A percentile compares a stretch with the other conserved stretches of the same genome.
Conservation (phyloP, 2,113 vertebrate genomes). For the Pedionomus torquatus region DNA sequence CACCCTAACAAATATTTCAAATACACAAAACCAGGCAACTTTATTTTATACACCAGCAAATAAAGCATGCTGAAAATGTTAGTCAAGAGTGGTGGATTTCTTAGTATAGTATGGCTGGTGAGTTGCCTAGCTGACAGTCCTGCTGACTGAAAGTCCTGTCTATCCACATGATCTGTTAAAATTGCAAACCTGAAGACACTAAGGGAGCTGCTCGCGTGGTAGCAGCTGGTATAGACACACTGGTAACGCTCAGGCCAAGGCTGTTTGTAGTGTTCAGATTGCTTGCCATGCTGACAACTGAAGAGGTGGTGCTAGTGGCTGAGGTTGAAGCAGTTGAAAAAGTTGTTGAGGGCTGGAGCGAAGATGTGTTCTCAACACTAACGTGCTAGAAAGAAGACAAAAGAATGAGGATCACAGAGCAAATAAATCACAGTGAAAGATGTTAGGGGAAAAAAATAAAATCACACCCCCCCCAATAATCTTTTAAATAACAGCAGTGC, state of each 20-base stretch:
- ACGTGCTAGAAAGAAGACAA: conserved; percentile 81
- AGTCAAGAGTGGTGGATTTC: not conserved
- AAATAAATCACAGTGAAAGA: not conserved
- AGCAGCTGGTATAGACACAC: conserved; percentile 80
- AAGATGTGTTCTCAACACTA: conserved; percentile 81
- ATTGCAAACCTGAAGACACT: conserved; percentile 84
- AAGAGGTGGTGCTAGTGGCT: conserved; percentile 75
- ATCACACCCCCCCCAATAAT: too few species aligned
- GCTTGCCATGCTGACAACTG: conserved; percentile 77
- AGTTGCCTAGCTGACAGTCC: conserved; percentile 24
- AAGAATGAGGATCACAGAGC: not conserved
- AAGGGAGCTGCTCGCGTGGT: conserved; percentile 81
- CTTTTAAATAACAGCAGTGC: not conserved
- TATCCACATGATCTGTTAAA: conserved; percentile 1
- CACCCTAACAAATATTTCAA: conserved; percentile 29
- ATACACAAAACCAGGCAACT: conserved; percentile 1
- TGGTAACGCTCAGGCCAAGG: conserved; percentile 84
- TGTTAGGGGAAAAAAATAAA: too few species aligned
- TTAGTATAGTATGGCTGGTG: not conserved
- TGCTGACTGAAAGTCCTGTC: conserved; percentile 25
- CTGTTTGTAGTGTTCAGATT: conserved; percentile 79
- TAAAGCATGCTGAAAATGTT: conserved; percentile 22
- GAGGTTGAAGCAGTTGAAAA: conserved; percentile 76
- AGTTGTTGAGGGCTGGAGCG: conserved; percentile 80
- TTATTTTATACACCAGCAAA: conserved; percentile 50